Percentiles rank a stretch among this genome's conserved stretches.
Evolutionary conservation across 2,797 vertebrate species (phyloP).

Genomic region (Masticophis lateralis): DNA sequence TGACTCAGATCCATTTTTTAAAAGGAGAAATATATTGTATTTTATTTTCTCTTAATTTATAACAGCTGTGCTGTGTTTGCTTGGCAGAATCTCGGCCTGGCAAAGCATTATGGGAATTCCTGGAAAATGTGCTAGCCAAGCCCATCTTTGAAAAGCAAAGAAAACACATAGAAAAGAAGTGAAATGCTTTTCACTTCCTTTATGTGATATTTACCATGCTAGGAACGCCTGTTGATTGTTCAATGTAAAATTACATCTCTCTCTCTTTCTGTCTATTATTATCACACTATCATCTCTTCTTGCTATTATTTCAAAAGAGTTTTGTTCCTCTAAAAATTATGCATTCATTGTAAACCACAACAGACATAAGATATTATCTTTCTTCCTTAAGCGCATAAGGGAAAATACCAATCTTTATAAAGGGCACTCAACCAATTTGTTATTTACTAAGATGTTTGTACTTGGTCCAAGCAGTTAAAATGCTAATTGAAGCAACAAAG

Average conservation of each 20-base stretch:
- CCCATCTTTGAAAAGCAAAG: not conserved
- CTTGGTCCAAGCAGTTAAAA: not conserved
- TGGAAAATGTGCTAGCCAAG: slow-evolving; percentile 43
- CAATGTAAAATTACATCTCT: not conserved
- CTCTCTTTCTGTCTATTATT: not conserved
- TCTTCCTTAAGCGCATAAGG: not conserved
- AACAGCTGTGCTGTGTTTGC: slow-evolving; percentile 61
- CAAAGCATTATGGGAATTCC: slow-evolving; percentile 49
- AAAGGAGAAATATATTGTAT: slow-evolving; percentile 62
- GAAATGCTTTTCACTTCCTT: not conserved
- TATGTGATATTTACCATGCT: not conserved
- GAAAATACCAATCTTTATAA: not conserved
- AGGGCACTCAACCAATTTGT: not conserved
- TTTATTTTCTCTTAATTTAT: slow-evolving; percentile 61
- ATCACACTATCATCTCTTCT: not conserved
- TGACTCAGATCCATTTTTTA: slow-evolving; percentile 56
- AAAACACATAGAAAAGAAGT: slow-evolving; percentile 38
- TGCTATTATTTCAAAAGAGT: not conserved
- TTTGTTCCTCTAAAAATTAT: accelerated
- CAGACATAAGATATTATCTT: not conserved
- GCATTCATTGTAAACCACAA: not conserved
- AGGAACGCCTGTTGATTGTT: not conserved
- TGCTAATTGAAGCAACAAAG: not conserved
- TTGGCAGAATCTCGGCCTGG: slow-evolving; percentile 33
- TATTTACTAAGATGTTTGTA: not conserved